Conservation (phyloP, 2,888 invertebrate genomes). For the Tortricodes alternella region DNA sequence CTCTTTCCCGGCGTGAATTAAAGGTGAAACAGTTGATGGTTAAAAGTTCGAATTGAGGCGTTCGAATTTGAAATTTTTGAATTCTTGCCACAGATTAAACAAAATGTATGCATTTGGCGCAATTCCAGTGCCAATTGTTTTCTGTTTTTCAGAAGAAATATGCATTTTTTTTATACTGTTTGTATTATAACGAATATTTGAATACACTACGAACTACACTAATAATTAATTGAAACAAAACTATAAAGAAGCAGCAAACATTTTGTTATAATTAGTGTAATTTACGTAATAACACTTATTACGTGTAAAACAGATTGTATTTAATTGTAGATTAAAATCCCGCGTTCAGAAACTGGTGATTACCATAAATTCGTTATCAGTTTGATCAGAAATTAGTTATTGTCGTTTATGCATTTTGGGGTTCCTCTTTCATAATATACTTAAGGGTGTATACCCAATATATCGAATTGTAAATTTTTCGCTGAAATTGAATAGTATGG, state of each 20-base stretch:
- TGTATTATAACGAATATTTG: neutral
- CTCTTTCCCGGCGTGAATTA: neutral
- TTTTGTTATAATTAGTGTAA: constrained; percentile 15
- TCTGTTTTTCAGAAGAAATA: too few species aligned
- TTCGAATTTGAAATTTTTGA: neutral
- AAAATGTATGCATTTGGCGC: too few species aligned
- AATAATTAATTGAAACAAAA: constrained; percentile 17
- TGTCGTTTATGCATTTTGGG: too few species aligned
- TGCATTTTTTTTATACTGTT: neutral
- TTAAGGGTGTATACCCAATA: too few species aligned
- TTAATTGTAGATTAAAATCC: constrained; percentile 17
- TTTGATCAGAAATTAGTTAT: neutral
- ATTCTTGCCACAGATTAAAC: neutral
- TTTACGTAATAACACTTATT: constrained; percentile 20
- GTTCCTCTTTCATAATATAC: too few species aligned
- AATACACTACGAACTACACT: neutral
- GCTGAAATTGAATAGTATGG: too few species aligned
- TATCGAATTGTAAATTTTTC: too few species aligned
- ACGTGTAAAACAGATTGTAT: constrained; percentile 15
- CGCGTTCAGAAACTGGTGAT: constrained; percentile 12
- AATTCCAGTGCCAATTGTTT: too few species aligned
- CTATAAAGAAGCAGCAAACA: constrained; percentile 12
- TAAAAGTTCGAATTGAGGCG: neutral
- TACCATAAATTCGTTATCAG: constrained; percentile 11
- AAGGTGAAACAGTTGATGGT: too few species aligned